Base-by-base conservation (phyloP, 2,888 invertebrate genomes). In the Polyommatus icarus region DNA sequence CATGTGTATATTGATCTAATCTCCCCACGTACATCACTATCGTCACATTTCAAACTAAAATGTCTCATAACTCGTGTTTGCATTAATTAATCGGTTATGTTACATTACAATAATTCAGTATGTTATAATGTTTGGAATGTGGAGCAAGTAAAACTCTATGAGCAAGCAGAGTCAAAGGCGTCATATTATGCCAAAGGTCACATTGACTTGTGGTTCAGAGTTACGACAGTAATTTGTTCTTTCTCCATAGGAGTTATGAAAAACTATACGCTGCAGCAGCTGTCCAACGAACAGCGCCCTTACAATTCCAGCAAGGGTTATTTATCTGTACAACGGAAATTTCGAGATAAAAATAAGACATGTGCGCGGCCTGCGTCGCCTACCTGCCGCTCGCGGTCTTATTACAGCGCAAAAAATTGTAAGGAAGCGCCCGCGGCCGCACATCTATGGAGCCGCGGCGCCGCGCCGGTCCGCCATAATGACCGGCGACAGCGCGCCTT, bases 391-490 rank as follows among this genome's bases (percentile, higher is more conserved):
- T 85, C 88, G 92, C 90, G 91, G 88, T 91, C 91, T 92, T 92
- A 91, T 91, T 92, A 90, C 91, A 86, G 85, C 81, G 84, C 84
- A 83, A 91, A 91, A 89, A 91, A 89, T 89, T 89, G 88, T 89
- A 89, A 89, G 87, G 88, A 88, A 88, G 84, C 87, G 87, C 82
- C 83, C 83, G 85, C 85, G 87, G 85, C 86, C 86, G 86, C 85
- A 90, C 91, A 92, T 91, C 91, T 92, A 92, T 92, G 91, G 89
- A 89, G 89, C 88, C 90, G 90, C 90, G 90, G 90, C 90, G 92
- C 89, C 91, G 89, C 77, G 80, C 20, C 81, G 82, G 83, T 83
- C 84, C 84, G 85, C 84, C 67, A 32, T 67, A 67, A 67, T 67
- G 67, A 32, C 67, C 84, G 76, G 78, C 79, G 75, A 59, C 67